phyloP scores from a whole-genome alignment of 92 coral and sea anemone species.

The Porites lobata region DNA sequence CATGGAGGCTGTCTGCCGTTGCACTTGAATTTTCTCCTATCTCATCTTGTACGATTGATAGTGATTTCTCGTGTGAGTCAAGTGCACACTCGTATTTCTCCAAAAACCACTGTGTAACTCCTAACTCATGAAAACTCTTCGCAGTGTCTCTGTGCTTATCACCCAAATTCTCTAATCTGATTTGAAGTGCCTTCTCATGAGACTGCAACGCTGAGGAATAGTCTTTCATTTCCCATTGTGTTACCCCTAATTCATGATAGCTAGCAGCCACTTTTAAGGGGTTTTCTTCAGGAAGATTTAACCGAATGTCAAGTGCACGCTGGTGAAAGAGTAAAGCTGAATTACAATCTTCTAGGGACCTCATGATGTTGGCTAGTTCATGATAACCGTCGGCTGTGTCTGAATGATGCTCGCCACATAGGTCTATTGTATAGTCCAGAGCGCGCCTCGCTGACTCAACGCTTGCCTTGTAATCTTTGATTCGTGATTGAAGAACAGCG shows the following conservation, averaged over 20 bases:
- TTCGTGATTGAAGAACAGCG: slow-evolving; percentile 5
- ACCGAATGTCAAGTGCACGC: background rate
- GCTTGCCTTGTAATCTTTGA: background rate
- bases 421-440: background rate
- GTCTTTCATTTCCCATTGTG: background rate
- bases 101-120: slow-evolving; percentile 12
- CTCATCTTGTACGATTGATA: background rate
- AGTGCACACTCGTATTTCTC: slow-evolving; percentile 17
- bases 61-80: background rate
- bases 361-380: background rate
- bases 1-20: slow-evolving; percentile 19
- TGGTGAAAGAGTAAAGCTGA: background rate
- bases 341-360: background rate
- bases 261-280: slow-evolving; percentile 5
- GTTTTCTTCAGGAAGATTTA: too few relatives aligned
- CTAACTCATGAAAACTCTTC: slow-evolving; percentile 25
- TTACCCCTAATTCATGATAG: slow-evolving; percentile 1
- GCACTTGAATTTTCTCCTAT: background rate
- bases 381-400: background rate
- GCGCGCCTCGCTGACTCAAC: background rate
- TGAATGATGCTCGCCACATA: background rate
- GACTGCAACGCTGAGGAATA: slow-evolving; percentile 14
- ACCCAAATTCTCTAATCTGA: slow-evolving; percentile 31
- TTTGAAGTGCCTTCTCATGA: slow-evolving; percentile 30
- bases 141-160: slow-evolving; percentile 30